Evolutionary conservation across 1,140 invertebrate genomes (phyloP).

Genomic region (Nasonia vitripennis): DNA sequence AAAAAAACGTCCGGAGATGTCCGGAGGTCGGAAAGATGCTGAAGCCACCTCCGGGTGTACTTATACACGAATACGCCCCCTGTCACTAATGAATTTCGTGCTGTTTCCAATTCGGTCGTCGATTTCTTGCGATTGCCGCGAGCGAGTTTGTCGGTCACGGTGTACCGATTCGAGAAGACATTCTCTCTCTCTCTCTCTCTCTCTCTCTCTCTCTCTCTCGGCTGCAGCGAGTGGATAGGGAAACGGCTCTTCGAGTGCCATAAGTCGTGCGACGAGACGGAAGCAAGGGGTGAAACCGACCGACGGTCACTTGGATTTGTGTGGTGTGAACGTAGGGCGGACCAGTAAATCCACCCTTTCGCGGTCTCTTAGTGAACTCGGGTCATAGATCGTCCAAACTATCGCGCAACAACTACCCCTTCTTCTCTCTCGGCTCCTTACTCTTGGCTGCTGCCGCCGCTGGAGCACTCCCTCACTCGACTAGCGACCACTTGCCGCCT

Average conservation of each 20-base stretch:
- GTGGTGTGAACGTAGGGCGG: slow-evolving; percentile 72
- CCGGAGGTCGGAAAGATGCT: neutral
- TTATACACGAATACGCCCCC: neutral
- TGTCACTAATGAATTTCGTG: neutral
- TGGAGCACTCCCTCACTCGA: neutral
- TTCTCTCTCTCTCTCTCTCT: neutral
- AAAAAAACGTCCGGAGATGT: slow-evolving; percentile 55
- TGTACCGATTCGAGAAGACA: slow-evolving; percentile 49
- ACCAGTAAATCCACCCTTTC: slow-evolving; percentile 74
- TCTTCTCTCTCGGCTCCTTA: slow-evolving; percentile 53
- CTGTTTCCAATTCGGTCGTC: slow-evolving; percentile 12
- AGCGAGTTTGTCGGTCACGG: slow-evolving; percentile 53
- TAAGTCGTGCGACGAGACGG: slow-evolving; percentile 65
- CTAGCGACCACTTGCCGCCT: slow-evolving; percentile 19
- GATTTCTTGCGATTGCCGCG: slow-evolving; percentile 24
- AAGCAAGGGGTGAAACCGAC: slow-evolving; percentile 61
- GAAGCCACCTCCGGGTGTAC: neutral
- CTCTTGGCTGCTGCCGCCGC: slow-evolving; percentile 38
- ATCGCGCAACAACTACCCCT: slow-evolving; percentile 69
- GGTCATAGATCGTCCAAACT: slow-evolving; percentile 73
- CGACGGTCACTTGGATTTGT: slow-evolving; percentile 74
- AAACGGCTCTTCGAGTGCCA: slow-evolving; percentile 61
- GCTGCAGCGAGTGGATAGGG: slow-evolving; percentile 12
- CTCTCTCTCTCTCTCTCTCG: neutral
- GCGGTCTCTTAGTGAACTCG: slow-evolving; percentile 72